phyloP scores from a whole-genome alignment of 2,797 vertebrate species.

The Enteromius trimaculatus region DNA sequence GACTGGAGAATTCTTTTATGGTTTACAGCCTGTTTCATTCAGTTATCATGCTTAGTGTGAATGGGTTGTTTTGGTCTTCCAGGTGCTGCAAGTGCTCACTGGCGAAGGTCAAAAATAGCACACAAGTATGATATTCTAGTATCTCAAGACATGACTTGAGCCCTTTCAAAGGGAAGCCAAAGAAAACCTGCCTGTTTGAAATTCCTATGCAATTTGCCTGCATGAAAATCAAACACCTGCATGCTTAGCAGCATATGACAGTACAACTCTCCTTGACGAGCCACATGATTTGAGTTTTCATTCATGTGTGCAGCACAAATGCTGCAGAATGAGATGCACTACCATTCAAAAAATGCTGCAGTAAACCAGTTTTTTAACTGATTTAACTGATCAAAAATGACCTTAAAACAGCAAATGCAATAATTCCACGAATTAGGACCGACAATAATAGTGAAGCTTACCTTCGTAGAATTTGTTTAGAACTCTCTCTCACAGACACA shows the following conservation, averaged over 20 bases:
- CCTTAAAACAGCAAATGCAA: not conserved
- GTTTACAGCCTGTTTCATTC: not conserved
- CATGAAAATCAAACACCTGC: not conserved
- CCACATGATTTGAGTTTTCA: not conserved
- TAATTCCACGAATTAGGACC: not conserved
- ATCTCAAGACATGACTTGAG: not conserved
- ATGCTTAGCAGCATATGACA: not conserved
- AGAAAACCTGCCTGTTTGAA: not conserved
- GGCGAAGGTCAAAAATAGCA: not conserved
- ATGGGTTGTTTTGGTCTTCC: not conserved
- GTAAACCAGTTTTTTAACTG: not conserved
- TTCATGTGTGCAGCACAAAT: not conserved
- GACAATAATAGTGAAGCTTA: not conserved
- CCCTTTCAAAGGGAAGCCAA: not conserved
- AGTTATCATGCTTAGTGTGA: no score
- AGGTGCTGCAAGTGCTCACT: not conserved
- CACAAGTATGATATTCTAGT: not conserved
- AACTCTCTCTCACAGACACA: not conserved
- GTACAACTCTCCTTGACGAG: not conserved
- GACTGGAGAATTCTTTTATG: not conserved
- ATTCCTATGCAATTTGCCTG: not conserved
- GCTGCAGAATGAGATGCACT: not conserved
- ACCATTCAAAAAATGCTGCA: not conserved
- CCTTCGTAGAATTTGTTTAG: not conserved
- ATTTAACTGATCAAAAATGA: not conserved